A percentile compares a stretch with the other conserved stretches of the same genome.
Conservation (phyloP, 1,140 invertebrate species). For the Harpegnathos saltator region DNA sequence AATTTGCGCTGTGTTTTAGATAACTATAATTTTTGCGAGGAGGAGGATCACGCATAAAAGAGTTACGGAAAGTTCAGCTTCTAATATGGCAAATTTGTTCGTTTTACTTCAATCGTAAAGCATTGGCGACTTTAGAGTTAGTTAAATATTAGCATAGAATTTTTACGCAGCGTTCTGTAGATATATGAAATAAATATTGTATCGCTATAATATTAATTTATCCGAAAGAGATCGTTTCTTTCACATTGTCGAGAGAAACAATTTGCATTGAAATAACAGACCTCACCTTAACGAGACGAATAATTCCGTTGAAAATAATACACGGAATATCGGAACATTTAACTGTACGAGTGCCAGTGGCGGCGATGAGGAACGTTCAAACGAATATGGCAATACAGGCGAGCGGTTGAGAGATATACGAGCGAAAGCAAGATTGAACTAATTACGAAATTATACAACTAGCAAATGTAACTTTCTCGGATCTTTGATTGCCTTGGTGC, state of each 20-base stretch:
- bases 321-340: not conserved
- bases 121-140: too few relatives aligned
- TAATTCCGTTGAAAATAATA: constrained; percentile 41
- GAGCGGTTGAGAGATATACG: constrained; percentile 54
- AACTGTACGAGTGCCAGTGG: constrained; percentile 1
- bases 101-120: too few relatives aligned
- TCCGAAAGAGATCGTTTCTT: not conserved
- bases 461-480: constrained; percentile 59
- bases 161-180: too few relatives aligned
- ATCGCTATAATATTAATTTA: too few relatives aligned
- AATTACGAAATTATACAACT: constrained; percentile 72
- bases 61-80: too few relatives aligned
- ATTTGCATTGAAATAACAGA: not conserved
- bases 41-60: too few relatives aligned
- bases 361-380: constrained; percentile 31
- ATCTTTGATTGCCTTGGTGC: constrained; percentile 63
- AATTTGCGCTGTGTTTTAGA: too few relatives aligned
- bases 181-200: too few relatives aligned
- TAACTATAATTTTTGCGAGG: too few relatives aligned
- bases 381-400: constrained; percentile 32
- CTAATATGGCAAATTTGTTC: too few relatives aligned
- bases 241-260: not conserved
- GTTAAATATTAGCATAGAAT: too few relatives aligned
- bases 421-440: constrained; percentile 62
- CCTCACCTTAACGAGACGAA: not conserved